Percentiles rank a stretch among this genome's conserved stretches.
Evolutionary conservation across 2,113 vertebrate species (phyloP).

Genomic region (Calyptommatus sinebrachiatus): DNA sequence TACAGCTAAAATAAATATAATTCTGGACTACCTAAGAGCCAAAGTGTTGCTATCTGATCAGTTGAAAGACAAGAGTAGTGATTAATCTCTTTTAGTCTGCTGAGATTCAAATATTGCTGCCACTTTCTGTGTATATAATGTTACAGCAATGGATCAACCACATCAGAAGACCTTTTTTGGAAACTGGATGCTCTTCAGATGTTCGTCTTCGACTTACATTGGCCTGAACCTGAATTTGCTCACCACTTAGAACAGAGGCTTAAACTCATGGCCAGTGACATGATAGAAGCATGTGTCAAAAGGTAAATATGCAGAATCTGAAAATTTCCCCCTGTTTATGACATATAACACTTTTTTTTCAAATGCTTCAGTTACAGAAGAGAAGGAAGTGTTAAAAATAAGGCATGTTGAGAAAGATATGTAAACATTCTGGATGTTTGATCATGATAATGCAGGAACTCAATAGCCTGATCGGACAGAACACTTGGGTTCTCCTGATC

Average conservation of each 20-base stretch:
- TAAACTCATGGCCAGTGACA: slow-evolving; percentile 97
- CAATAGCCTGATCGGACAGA: background rate
- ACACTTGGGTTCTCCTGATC: background rate
- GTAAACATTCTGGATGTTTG: background rate
- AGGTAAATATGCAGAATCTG: slow-evolving; percentile 76
- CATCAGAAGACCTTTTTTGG: slow-evolving; percentile 97
- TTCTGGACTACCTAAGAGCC: background rate
- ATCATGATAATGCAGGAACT: background rate
- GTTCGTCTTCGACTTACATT: slow-evolving; percentile 93
- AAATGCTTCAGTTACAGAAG: background rate
- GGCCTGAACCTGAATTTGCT: slow-evolving; percentile 96
- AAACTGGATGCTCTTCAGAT: slow-evolving; percentile 95
- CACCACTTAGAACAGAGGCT: slow-evolving; percentile 95
- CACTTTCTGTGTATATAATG: slow-evolving; percentile 43
- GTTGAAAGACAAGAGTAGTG: slow-evolving; percentile 8
- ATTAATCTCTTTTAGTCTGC: background rate
- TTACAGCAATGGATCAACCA: slow-evolving; percentile 88
- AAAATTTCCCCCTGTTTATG: slow-evolving; percentile 7
- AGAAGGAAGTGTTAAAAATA: background rate
- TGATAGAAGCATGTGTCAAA: slow-evolving; percentile 98
- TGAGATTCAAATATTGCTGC: slow-evolving; percentile 41
- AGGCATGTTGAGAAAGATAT: background rate
- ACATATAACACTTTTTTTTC: background rate
- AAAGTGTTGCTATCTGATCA: background rate
- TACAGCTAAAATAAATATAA: background rate